Base-by-base conservation (phyloP, 2,797 vertebrate genomes). In the Myiothlypis coronata region DNA sequence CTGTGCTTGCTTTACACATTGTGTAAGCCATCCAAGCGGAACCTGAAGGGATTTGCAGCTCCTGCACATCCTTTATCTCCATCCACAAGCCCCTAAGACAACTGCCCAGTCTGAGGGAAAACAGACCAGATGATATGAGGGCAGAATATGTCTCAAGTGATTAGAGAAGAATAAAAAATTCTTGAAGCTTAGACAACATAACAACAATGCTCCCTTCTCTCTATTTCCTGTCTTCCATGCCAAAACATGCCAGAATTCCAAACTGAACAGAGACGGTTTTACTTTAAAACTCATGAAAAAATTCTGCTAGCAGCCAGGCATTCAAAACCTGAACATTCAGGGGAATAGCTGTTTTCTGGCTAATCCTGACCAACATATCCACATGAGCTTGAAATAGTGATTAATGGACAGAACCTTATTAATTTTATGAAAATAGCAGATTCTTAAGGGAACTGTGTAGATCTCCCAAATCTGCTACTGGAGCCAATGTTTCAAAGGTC, bases 401-500 rank as follows among this genome's bases (percentile, higher is more conserved):
- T 71, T 78, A 71, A 37, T 14, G 32, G 57, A 27, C 14, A 75
- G 61, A 83, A 56, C 21, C 24, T 39, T 59, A 80, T 28, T 53
- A 72, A 77, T 61, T 74, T 63, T 39, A 52, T 28, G 44, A 71
- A 81, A 74, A 87, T 0, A 50, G 43, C 27, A 30, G 55, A 37
- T 76, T 71, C 75, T 86, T 49, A 27, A 41, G 77, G 68, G 74
- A 90, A 34, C 17, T 43, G 26, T 3, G 8, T 9, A 30, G 16
- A 67, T 47, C 46, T 87, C 55, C 30, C 65, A 63, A 60, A 57
- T 17, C 23, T 23, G 9, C 34, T 24, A 50, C 10, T 2, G 7
- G 8, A 89, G 67, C 75, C 81, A 94, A 8, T 14, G 57, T 61
- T 89, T 41, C 43, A 84, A 92, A 94, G 89, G 84, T 89, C 81